Conservation (phyloP, 2,113 vertebrate genomes). For the Hydropotes inermis region DNA sequence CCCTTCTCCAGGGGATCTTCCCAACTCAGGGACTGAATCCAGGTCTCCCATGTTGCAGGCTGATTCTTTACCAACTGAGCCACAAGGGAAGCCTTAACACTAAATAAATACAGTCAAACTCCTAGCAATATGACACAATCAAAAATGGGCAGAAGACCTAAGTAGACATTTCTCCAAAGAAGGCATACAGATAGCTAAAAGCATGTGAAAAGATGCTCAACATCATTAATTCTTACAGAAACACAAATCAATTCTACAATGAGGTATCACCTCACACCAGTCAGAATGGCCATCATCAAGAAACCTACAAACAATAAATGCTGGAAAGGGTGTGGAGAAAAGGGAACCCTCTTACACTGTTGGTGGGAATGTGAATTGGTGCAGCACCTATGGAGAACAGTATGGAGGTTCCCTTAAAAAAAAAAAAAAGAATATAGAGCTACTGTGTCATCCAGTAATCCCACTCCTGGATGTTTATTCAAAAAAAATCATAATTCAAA, state of each 20-base stretch:
- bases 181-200: background rate
- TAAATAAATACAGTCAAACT: background rate
- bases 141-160: background rate
- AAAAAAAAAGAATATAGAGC: background rate
- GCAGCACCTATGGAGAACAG: background rate
- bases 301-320: background rate
- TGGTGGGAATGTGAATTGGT: background rate
- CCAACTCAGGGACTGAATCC: background rate
- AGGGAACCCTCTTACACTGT: background rate
- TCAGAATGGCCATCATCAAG: background rate
- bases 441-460: background rate
- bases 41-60: background rate
- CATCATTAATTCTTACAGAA: background rate
- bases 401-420: background rate
- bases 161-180: background rate
- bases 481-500: background rate
- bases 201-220: background rate
- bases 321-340: background rate
- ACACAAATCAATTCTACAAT: background rate
- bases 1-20: background rate
- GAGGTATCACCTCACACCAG: background rate
- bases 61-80: background rate
- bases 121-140: background rate
- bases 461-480: background rate
- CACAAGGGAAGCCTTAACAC: background rate